Evolutionary conservation across 2,113 vertebrate species (phyloP).

Genomic region (Malurus melanocephalus): DNA sequence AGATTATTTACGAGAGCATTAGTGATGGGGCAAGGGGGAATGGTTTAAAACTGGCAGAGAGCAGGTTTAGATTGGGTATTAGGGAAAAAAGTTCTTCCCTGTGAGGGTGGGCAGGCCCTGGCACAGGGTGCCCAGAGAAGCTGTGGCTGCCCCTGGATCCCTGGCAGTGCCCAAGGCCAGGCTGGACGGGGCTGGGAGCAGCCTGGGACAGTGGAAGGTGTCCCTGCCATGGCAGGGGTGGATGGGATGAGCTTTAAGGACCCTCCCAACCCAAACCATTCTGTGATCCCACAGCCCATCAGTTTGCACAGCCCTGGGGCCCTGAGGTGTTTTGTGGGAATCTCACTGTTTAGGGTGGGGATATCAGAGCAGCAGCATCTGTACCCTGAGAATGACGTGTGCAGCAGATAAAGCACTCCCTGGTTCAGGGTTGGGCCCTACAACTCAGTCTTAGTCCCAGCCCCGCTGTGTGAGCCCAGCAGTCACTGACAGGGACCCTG

Average conservation of each 20-base stretch:
- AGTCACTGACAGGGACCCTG: not conserved
- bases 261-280: not conserved
- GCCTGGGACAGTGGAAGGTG: accelerated
- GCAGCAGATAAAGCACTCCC: not conserved
- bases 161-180: accelerated
- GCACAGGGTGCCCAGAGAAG: not conserved
- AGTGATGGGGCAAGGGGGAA: not conserved
- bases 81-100: not conserved
- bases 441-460: not conserved
- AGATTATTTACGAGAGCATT: not conserved
- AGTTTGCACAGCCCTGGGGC: accelerated
- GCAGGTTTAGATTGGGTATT: not conserved
- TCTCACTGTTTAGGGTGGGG: not conserved
- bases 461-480: not conserved
- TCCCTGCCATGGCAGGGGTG: not conserved
- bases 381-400: not conserved
- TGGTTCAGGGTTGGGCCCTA: not conserved
- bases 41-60: not conserved
- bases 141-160: not conserved
- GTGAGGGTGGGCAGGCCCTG: not conserved
- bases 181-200: not conserved
- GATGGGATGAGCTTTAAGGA: not conserved
- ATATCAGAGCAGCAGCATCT: not conserved
- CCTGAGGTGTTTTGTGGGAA: not conserved
- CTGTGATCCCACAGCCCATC: not conserved